Evolutionary conservation across 2,888 invertebrate species (phyloP).

Genomic region (Lepidocyrtinus sp.): DNA sequence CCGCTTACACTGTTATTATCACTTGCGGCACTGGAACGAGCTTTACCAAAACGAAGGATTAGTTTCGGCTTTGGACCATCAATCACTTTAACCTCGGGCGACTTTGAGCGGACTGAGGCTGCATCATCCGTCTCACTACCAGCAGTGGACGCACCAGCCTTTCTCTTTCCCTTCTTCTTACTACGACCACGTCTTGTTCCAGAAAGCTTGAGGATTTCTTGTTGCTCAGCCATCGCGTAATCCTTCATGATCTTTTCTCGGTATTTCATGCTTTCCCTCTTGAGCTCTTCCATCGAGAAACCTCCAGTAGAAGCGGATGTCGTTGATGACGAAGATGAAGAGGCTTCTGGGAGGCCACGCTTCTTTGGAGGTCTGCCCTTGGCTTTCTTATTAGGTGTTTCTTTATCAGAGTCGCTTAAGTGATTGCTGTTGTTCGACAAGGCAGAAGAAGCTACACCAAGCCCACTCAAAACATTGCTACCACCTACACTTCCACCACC

Average conservation of each 20-base stretch:
- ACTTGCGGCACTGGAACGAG: slow-evolving; percentile 71
- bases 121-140: slow-evolving; percentile 72
- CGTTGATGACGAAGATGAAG: slow-evolving; percentile 71
- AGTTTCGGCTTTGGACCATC: slow-evolving; percentile 78
- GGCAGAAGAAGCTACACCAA: neutral
- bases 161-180: slow-evolving; percentile 73
- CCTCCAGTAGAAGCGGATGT: slow-evolving; percentile 53
- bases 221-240: slow-evolving; percentile 81
- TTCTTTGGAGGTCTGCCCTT: slow-evolving; percentile 85
- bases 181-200: slow-evolving; percentile 63
- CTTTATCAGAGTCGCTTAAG: slow-evolving; percentile 67
- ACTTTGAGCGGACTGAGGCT: slow-evolving; percentile 58
- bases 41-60: slow-evolving; percentile 82
- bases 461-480: neutral
- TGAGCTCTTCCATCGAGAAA: slow-evolving; percentile 85
- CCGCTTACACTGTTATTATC: slow-evolving; percentile 16
- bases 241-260: slow-evolving; percentile 88
- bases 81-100: slow-evolving; percentile 67
- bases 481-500: neutral
- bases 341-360: slow-evolving; percentile 72
- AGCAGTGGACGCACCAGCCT: slow-evolving; percentile 76
- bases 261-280: slow-evolving; percentile 90
- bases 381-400: slow-evolving; percentile 70
- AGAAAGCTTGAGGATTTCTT: slow-evolving; percentile 71
- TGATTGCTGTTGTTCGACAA: slow-evolving; percentile 47